Evolutionary conservation across 2,113 vertebrate genomes (phyloP), one percentile per base, ranked within the genome.

Genomic region (Rhegmatorhina hoffmannsi): DNA sequence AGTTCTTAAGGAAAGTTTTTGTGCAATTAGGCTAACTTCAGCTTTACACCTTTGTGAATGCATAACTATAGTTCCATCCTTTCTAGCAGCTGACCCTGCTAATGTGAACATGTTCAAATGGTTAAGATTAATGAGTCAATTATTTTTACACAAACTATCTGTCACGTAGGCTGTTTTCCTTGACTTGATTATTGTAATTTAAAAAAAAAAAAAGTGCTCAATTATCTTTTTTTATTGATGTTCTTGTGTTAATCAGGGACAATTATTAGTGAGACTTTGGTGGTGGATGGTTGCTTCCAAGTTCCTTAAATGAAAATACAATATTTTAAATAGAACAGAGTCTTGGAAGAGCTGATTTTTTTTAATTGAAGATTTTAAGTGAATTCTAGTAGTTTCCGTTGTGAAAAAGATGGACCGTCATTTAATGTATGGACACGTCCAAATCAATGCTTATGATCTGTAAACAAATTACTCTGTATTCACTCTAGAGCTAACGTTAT

Each of bases 91-190:
- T 97, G 97, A 98, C 96, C 97, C 97, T 97, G 92, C 77, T 97
- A 97, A 97, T 95, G 96, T 62, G 86, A 96, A 91, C 92, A 95
- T 97, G 96, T 97, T 98, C 92, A 94, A 95, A 96, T 96, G 90
- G 94, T 94, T 97, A 97, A 97, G 98, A 98, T 98, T 98, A 97
- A 98, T 98, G 97, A 98, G 94, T 97, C 97, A 97, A 98, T 98
- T 98, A 98, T 97, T 97, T 98, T 97, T 96, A 96, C 76, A 97
- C 94, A 97, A 95, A 84, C 84, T 97, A 96, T 97, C 93, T 96
- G 91, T 98, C 97, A 97, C 91, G 44, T 95, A 97, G 53, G 40
- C 84, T 96, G 94, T 97, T 98, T 97, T 96, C 92, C 91, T 97
- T 96, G 85, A 96, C 95, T 98, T 96, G 93, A 97, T 96, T 96